Evolutionary conservation across 2,797 vertebrate species (phyloP).

Genomic region (Rousettus madagascariensis): DNA sequence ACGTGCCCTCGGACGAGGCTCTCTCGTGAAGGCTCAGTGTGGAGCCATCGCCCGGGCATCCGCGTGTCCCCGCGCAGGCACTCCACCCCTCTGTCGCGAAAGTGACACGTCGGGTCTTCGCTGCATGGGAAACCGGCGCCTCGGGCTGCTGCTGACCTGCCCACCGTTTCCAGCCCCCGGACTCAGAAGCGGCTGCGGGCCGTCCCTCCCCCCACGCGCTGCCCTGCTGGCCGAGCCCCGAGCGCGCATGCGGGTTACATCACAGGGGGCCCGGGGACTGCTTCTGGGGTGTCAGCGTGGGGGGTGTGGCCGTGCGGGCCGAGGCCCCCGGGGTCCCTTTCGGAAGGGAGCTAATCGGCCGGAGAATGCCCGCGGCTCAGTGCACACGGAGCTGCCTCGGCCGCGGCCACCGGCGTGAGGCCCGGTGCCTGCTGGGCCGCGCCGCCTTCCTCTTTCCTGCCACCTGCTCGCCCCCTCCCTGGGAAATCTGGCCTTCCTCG

Average conservation of each 20-base stretch:
- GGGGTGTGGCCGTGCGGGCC: background rate
- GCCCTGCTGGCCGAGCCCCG: background rate
- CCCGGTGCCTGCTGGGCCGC: rapidly evolving
- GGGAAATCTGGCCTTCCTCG: background rate
- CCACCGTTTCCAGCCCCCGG: rapidly evolving
- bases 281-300: background rate
- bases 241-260: background rate
- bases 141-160: background rate
- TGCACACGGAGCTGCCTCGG: rapidly evolving
- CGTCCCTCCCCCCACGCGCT: rapidly evolving
- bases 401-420: rapidly evolving
- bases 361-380: rapidly evolving
- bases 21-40: rapidly evolving
- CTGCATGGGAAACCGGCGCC: background rate
- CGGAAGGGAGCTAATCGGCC: background rate
- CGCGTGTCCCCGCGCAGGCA: rapidly evolving
- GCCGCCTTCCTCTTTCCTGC: background rate
- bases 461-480: background rate
- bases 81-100: background rate
- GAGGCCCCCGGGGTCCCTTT: background rate
- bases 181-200: background rate
- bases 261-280: background rate
- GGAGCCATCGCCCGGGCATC: background rate
- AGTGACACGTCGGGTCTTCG: rapidly evolving
- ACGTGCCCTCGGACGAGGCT: rapidly evolving